phyloP scores from a whole-genome alignment of 92 coral and sea anemone species.

The Porites divaricata region DNA sequence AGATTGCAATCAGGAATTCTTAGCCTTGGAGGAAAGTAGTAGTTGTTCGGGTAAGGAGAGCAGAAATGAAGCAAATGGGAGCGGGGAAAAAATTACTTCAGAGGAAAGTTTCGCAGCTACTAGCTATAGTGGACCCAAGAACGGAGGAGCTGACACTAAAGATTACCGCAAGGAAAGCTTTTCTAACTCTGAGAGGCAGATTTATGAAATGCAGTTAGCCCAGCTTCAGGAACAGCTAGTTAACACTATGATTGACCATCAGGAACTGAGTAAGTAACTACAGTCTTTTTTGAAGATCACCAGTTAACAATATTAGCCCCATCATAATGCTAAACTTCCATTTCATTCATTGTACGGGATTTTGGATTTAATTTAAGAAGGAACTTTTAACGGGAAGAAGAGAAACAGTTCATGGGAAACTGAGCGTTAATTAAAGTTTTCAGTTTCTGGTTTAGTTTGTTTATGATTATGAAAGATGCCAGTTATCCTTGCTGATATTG shows the following conservation, averaged over 20 bases:
- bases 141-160: background rate
- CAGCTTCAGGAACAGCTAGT: slow-evolving; percentile 97
- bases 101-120: background rate
- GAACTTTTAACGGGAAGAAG: too few relatives aligned
- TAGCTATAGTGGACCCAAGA: background rate
- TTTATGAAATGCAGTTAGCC: slow-evolving; percentile 92
- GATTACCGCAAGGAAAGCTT: slow-evolving; percentile 27
- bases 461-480: too few relatives aligned
- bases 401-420: too few relatives aligned
- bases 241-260: slow-evolving; percentile 92
- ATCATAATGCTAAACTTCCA: too few relatives aligned
- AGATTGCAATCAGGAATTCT: slow-evolving; percentile 22
- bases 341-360: too few relatives aligned
- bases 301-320: too few relatives aligned
- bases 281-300: background rate
- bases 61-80: background rate
- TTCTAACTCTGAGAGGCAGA: slow-evolving; percentile 70
- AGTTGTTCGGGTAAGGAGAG: slow-evolving; percentile 17
- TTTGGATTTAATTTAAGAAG: too few relatives aligned
- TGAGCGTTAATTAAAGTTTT: too few relatives aligned
- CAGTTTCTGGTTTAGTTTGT: too few relatives aligned
- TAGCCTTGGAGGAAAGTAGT: background rate
- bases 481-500: too few relatives aligned
- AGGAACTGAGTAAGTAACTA: slow-evolving; percentile 76
- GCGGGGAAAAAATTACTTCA: slow-evolving; percentile 6